Conservation (phyloP, 2,113 vertebrate genomes). For the Lamprotornis superbus region DNA sequence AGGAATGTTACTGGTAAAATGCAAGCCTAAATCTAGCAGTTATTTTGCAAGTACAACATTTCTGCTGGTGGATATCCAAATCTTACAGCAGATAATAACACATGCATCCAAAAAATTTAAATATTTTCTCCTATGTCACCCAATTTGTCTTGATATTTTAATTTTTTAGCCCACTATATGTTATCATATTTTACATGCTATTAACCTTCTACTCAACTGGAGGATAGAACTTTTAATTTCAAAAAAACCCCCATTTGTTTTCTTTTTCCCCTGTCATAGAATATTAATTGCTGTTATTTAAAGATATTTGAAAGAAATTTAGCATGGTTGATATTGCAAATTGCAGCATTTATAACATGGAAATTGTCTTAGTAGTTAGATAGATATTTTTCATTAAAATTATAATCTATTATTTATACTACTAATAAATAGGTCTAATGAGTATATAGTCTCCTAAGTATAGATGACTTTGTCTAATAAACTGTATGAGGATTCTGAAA, state of each 20-base stretch:
- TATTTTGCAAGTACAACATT: background rate
- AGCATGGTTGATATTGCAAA: background rate
- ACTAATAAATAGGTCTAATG: constrained; percentile 23
- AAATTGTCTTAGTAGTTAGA: background rate
- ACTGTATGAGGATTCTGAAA: background rate
- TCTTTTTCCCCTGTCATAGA: background rate
- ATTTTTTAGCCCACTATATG: background rate
- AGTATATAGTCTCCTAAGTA: background rate
- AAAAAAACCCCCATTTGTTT: background rate
- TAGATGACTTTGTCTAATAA: background rate
- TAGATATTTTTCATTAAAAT: constrained; percentile 49
- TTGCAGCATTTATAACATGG: background rate
- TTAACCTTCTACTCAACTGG: background rate
- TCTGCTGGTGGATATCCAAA: background rate
- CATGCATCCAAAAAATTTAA: background rate
- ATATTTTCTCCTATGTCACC: background rate
- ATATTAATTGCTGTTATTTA: constrained; percentile 10
- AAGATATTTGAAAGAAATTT: background rate
- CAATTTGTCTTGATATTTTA: background rate
- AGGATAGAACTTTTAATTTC: background rate
- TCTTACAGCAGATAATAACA: background rate
- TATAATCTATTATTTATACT: constrained; percentile 10
- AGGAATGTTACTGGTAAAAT: background rate
- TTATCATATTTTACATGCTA: background rate
- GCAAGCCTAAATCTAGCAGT: background rate